Percentiles rank a stretch among this genome's conserved stretches.
Evolutionary conservation across 2,113 vertebrate genomes (phyloP).

Genomic region (Azemiops feae): DNA sequence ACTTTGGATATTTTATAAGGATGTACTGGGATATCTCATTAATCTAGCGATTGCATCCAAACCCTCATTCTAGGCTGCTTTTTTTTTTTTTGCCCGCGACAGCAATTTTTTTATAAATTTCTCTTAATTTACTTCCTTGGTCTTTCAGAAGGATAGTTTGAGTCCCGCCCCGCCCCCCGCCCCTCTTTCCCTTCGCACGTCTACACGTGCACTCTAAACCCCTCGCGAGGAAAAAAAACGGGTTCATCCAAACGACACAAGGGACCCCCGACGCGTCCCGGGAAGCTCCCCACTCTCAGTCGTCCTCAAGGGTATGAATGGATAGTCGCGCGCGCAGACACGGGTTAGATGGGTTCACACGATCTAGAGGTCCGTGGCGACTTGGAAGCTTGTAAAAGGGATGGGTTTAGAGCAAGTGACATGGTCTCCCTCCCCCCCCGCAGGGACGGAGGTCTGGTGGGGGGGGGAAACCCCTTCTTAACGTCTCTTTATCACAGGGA

Average conservation of each 20-base stretch:
- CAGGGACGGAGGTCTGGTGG: fast-evolving
- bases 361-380: background rate
- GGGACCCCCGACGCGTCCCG: background rate
- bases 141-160: background rate
- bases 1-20: background rate
- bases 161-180: background rate
- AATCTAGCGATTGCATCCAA: no score
- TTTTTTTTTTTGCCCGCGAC: no score
- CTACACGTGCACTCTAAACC: background rate
- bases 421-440: background rate
- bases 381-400: background rate
- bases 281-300: background rate
- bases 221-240: background rate
- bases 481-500: background rate
- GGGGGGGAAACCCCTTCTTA: background rate
- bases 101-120: background rate
- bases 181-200: background rate
- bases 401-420: no score
- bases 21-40: background rate
- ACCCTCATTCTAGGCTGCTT: background rate
- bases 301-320: background rate
- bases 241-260: background rate
- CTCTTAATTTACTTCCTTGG: background rate
- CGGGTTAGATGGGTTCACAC: background rate
- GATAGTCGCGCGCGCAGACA: background rate